These are phyloP conservation scores for Dasypolia templi DNA, from an alignment of 2,888 invertebrate genomes.

Conservation along the genomic window DNA sequence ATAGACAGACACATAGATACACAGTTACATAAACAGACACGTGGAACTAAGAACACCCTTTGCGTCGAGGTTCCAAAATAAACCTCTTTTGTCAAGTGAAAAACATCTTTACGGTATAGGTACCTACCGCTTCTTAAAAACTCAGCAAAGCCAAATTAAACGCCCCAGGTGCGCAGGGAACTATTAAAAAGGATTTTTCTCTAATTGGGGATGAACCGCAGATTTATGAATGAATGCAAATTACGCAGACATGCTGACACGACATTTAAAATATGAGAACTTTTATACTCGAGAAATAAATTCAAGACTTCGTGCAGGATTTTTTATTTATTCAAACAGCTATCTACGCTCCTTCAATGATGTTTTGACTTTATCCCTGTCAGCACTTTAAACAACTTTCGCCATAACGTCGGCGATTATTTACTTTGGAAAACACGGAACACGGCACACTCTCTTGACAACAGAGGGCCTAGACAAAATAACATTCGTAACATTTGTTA, in stretches of 20 bases:
- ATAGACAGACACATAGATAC: no score
- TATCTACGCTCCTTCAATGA: background rate
- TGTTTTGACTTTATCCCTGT: no score
- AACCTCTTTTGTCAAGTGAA: background rate
- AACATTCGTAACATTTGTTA: no score
- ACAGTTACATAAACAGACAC: no score
- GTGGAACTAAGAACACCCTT: no score
- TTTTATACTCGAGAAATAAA: conserved; percentile 40
- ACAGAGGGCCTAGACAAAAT: no score
- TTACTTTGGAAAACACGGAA: no score
- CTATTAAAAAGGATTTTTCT: conserved; percentile 58
- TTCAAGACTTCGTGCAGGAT: conserved; percentile 10
- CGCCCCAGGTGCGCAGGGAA: conserved; percentile 56
- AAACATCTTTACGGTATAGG: background rate
- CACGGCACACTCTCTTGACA: no score
- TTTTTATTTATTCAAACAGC: background rate
- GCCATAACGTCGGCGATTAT: no score
- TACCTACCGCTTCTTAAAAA: conserved; percentile 11
- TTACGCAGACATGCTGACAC: conserved; percentile 45
- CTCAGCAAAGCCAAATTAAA: conserved; percentile 37
- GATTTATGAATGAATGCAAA: conserved; percentile 65
- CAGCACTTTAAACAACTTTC: no score
- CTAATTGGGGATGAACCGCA: conserved; percentile 59
- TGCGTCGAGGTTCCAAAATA: background rate
- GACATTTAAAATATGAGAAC: conserved; percentile 46